Conservation (phyloP, 2,113 vertebrate genomes). For the Thunnus maccoyii region DNA sequence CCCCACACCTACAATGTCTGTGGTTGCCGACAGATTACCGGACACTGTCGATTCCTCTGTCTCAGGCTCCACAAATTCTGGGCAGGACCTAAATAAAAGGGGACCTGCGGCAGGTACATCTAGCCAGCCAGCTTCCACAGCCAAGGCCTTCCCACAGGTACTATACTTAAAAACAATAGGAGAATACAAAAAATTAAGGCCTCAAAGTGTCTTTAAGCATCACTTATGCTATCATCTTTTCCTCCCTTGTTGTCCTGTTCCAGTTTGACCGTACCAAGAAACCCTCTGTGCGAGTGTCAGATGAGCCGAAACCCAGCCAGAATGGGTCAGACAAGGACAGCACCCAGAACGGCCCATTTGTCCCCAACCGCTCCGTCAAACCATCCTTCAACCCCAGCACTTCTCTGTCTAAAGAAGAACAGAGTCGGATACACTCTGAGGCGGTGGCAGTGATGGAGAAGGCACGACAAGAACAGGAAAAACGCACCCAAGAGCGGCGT, state of each 20-base stretch:
- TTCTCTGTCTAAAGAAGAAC: constrained; percentile 88
- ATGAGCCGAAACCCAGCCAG: constrained; percentile 76
- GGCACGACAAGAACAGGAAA: constrained; percentile 87
- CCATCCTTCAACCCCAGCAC: constrained; percentile 71
- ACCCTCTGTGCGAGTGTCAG: constrained; percentile 83
- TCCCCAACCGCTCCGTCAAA: constrained; percentile 92
- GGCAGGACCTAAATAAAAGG: constrained; percentile 66
- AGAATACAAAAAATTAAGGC: neutral
- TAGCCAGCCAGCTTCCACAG: constrained; percentile 76
- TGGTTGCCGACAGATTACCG: constrained; percentile 49
- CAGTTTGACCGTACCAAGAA: constrained; percentile 96
- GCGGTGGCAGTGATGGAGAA: constrained; percentile 85
- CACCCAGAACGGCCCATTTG: constrained; percentile 80
- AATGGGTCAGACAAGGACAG: constrained; percentile 79
- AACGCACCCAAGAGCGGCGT: constrained; percentile 74
- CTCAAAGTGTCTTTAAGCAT: neutral
- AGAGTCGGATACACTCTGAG: constrained; percentile 86
- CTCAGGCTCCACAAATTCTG: constrained; percentile 54
- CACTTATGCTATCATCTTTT: constrained; percentile 3
- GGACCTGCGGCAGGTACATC: neutral
- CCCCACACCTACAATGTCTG: constrained; percentile 74
- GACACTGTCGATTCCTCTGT: constrained; percentile 67
- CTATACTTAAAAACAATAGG: neutral
- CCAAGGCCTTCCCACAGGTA: constrained; percentile 91
- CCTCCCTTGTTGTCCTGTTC: constrained; percentile 23